Evolutionary conservation across 2,888 invertebrate genomes (phyloP).

Genomic region (Zaprionus bogoriensis): DNA sequence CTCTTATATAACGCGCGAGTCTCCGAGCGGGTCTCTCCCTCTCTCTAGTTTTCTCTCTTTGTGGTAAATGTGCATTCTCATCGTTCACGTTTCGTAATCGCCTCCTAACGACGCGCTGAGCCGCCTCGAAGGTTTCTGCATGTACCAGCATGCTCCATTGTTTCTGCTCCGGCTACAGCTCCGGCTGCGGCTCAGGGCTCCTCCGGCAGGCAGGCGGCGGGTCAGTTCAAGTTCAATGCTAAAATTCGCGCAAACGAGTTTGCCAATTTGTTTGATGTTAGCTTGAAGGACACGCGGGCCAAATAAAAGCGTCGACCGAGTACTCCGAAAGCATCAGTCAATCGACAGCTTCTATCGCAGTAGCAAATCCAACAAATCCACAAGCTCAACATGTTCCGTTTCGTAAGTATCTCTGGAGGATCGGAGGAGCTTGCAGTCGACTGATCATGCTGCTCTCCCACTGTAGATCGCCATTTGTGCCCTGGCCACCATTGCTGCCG

Average conservation of each 20-base stretch:
- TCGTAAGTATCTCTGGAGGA: constrained; percentile 70
- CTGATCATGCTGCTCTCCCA: not conserved
- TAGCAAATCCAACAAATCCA: constrained; percentile 18
- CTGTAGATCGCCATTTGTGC: constrained; percentile 70
- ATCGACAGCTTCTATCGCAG: constrained; percentile 44
- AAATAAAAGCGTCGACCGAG: constrained; percentile 39
- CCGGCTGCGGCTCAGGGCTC: too few relatives aligned
- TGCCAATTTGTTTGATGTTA: constrained; percentile 42
- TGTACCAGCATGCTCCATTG: not conserved
- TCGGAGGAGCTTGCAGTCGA: too few relatives aligned
- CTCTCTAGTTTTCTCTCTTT: not conserved
- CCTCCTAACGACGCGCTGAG: not conserved
- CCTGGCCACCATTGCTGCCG: constrained; percentile 77
- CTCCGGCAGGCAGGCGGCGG: too few relatives aligned
- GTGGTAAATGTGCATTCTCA: not conserved
- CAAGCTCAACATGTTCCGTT: constrained; percentile 80
- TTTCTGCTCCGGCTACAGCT: not conserved
- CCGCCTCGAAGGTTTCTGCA: not conserved
- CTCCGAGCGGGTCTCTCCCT: not conserved
- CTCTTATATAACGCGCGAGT: constrained; percentile 33
- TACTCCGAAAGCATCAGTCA: constrained; percentile 57
- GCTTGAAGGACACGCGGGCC: constrained; percentile 57
- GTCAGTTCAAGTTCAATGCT: constrained; percentile 76
- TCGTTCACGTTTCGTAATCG: not conserved
- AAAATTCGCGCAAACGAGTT: constrained; percentile 45